Conservation (phyloP, 2,888 invertebrate genomes). For the Incurvaria masculella region DNA sequence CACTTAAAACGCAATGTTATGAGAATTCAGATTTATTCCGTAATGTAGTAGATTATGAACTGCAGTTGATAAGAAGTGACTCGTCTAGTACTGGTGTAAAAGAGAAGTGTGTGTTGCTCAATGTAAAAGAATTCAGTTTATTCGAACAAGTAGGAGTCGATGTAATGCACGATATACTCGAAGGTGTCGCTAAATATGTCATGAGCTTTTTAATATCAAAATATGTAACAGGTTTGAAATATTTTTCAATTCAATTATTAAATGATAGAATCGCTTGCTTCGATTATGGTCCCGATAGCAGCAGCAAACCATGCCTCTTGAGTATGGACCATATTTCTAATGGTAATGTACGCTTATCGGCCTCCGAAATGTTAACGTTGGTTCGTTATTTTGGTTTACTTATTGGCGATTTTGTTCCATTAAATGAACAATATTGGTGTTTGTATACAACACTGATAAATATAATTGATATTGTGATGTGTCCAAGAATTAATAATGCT, state of each 20-base stretch:
- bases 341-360: background rate
- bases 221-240: background rate
- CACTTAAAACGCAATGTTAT: background rate
- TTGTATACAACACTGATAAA: constrained; percentile 1
- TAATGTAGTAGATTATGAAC: too few relatives aligned
- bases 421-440: background rate
- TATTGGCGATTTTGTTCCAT: background rate
- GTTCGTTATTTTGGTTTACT: constrained; percentile 1
- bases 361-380: constrained; percentile 1
- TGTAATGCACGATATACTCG: constrained; percentile 1
- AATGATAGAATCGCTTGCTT: background rate
- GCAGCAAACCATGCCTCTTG: background rate
- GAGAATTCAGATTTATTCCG: background rate
- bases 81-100: background rate
- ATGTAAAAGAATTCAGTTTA: background rate
- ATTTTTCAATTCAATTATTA: background rate
- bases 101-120: background rate
- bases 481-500: background rate
- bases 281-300: background rate
- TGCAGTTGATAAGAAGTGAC: background rate
- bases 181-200: background rate
- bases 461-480: background rate
- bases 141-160: background rate
- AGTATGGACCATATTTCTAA: background rate
- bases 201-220: background rate